Percentiles rank a stretch among this genome's conserved stretches.
phyloP scores from a whole-genome alignment of 2,113 vertebrate genomes.

The Crypturellus undulatus region DNA sequence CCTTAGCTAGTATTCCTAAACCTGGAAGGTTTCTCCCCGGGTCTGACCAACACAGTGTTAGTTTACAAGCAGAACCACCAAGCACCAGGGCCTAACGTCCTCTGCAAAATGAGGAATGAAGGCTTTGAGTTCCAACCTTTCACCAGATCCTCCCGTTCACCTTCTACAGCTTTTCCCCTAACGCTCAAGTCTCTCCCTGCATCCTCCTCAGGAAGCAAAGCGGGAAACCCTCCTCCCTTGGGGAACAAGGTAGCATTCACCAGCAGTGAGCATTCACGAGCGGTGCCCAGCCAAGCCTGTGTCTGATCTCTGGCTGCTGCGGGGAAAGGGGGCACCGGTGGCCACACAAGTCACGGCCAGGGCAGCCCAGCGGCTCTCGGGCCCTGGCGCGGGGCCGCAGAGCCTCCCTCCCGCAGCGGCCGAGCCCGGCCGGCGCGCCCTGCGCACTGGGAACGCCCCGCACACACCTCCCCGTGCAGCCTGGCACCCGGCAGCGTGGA shows the following conservation, averaged over 20 bases:
- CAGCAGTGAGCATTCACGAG: too few species aligned
- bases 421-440: too few species aligned
- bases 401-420: too few species aligned
- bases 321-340: neutral
- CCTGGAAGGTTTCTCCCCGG: neutral
- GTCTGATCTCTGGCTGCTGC: neutral
- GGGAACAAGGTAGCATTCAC: neutral
- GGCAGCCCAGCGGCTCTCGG: too few species aligned
- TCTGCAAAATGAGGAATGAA: neutral
- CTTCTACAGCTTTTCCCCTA: neutral
- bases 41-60: neutral
- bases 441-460: neutral
- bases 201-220: neutral
- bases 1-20: neutral
- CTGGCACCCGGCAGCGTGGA: neutral
- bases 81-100: neutral
- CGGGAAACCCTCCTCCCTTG: neutral
- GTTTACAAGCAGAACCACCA: fast-evolving
- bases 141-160: neutral
- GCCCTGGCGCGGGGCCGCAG: too few species aligned
- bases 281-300: neutral
- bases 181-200: neutral
- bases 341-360: neutral
- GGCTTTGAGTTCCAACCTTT: neutral
- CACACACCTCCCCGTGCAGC: neutral